Base-by-base conservation (phyloP, 2,113 vertebrate species). In the Elephantulus edwardii region DNA sequence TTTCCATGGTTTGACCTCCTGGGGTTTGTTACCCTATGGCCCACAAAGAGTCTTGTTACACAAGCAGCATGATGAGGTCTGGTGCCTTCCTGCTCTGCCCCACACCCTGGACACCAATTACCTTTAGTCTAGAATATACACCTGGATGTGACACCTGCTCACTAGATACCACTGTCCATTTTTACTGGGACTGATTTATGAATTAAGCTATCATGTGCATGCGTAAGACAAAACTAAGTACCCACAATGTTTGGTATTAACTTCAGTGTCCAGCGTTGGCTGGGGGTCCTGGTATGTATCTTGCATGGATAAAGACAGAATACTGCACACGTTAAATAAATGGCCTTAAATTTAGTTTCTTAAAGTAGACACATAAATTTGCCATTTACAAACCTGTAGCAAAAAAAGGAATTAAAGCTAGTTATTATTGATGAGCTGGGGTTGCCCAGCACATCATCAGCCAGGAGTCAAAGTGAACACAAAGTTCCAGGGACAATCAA, bases 391-490 rank as follows among this genome's bases (percentile, higher is more conserved):
- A 83, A 74, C 64, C 48, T 11, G 77, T n/a, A n/a, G 64, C 28
- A 71, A 86, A 88, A 81, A 88, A 48, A 40, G 74, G 58, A 79
- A 35, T 83, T 70, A 81, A 81, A 93, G 77, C 42, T 60, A 75
- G 70, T 62, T 60, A 74, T 4, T 16, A 48, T 88, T 88, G 80
- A 35, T 40, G 42, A 71, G 46, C 17, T 35, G 48, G 8, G 4
- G 64, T 71, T 79, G 38, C 8, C 4, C 8, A 50, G 33, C 62
- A 52, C 70, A 90, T 11, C 46, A 72, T 42, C 82, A 82, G 28
- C 42, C 50, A 38, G 66, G 94, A 50, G 14, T 35, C 66, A 88
- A 40, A 90, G 96, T 96, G 94, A 96, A 95, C 96, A 97, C 93
- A 97, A 92, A 90, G 94, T 93, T 70, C 95, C 74, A 60, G 30